phyloP scores from a whole-genome alignment of 2,797 vertebrate species.

The Takifugu ocellatus region DNA sequence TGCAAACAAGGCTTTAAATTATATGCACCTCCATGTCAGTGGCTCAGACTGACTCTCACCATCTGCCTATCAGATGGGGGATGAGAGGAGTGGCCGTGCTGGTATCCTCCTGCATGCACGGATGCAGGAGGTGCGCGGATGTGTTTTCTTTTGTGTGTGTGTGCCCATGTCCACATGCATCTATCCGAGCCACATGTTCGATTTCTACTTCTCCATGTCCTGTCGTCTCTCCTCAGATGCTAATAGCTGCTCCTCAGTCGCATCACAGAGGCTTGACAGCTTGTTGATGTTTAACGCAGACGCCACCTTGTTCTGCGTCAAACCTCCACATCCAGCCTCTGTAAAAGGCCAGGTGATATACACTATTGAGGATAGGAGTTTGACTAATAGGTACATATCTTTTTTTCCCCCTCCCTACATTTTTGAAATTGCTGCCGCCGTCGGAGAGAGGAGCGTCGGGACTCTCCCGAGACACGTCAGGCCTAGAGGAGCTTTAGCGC shows the following conservation, averaged over 20 bases:
- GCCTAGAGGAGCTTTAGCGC: conserved; percentile 66
- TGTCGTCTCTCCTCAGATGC: conserved; percentile 78
- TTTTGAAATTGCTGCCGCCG: conserved; percentile 57
- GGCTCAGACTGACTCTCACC: conserved; percentile 89
- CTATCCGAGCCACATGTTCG: conserved; percentile 94
- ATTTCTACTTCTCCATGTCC: conserved; percentile 83
- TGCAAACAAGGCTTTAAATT: conserved; percentile 99
- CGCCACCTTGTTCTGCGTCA: conserved; percentile 81
- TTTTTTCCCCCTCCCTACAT: conserved; percentile 24
- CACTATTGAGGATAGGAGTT: conserved; percentile 45
- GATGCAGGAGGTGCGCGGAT: conserved; percentile 26
- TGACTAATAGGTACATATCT: conserved; percentile 62
- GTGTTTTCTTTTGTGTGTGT: conserved; percentile 1
- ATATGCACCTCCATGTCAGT: conserved; percentile 96
- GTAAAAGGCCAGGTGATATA: conserved; percentile 52
- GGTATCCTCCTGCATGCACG: conserved; percentile 29
- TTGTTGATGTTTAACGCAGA: conserved; percentile 89
- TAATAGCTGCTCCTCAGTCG: conserved; percentile 89
- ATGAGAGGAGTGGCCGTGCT: conserved; percentile 80
- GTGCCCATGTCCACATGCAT: conserved; percentile 37
- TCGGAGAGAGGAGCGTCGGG: conserved; percentile 46
- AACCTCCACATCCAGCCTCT: conserved; percentile 62
- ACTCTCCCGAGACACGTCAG: conserved; percentile 59
- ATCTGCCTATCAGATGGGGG: conserved; percentile 99
- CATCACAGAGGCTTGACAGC: conserved; percentile 87